Percentiles rank a stretch among this genome's conserved stretches.
Evolutionary conservation across 37 sponge, comb jelly and placozoan species (phyloP).

Genomic region (Cladorhizidae sp.): DNA sequence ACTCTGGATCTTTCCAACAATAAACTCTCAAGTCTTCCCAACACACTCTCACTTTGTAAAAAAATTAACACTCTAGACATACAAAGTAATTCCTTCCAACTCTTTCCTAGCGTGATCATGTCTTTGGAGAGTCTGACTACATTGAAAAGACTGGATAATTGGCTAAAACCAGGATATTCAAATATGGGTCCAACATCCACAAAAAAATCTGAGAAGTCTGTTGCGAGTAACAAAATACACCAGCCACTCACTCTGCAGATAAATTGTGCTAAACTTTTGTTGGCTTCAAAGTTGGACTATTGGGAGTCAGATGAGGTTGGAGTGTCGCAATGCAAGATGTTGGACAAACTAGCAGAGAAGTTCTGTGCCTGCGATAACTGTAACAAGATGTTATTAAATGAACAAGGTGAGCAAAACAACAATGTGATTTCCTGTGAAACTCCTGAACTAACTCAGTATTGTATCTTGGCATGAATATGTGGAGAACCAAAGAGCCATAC

Average conservation of each 20-base stretch:
- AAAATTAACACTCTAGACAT: slow-evolving; percentile 39
- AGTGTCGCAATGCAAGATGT: slow-evolving; percentile 57
- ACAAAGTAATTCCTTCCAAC: slow-evolving; percentile 21
- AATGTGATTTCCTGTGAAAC: no score
- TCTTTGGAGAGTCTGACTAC: slow-evolving; percentile 38
- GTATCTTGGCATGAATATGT: no score
- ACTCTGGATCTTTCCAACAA: slow-evolving; percentile 51
- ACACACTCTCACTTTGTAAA: slow-evolving; percentile 64
- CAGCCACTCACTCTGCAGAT: slow-evolving; percentile 44
- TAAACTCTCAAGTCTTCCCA: slow-evolving; percentile 46
- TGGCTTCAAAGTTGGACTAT: slow-evolving; percentile 43
- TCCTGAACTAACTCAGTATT: no score
- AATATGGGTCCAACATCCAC: background rate
- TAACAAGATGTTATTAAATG: background rate
- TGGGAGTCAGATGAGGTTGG: slow-evolving; percentile 39
- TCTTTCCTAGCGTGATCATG: slow-evolving; percentile 45
- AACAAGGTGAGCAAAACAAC: background rate
- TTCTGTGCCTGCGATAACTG: slow-evolving; percentile 50
- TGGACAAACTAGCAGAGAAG: slow-evolving; percentile 44
- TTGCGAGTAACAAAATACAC: background rate
- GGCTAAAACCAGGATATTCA: slow-evolving; percentile 6
- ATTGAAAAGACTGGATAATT: slow-evolving; percentile 46
- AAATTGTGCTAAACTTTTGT: slow-evolving; percentile 26
- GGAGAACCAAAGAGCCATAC: no score
- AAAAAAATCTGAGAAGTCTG: background rate